Evolutionary conservation across 2,888 invertebrate species (phyloP), one percentile per base, ranked within the genome.

Genomic region (Cenopis cana): DNA sequence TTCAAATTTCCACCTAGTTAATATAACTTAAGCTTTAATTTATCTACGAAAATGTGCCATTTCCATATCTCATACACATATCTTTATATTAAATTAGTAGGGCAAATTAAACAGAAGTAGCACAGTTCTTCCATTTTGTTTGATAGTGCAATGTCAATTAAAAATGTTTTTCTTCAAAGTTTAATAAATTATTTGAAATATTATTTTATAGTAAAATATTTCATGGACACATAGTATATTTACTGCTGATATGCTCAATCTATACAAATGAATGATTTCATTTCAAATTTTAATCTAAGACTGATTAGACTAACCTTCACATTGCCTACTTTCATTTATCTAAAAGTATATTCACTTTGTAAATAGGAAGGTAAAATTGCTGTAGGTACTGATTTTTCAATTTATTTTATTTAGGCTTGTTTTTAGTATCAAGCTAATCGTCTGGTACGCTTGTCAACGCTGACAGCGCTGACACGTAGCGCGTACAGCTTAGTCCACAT

Each of bases 221-320:
- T 59, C 68, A 64, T 64, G 33, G 24, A 73, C 56, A 73, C 60
- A 68, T 60, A 68, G 46, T 68, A 55, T 59, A 69, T 73, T 73
- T 56, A 76, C 49, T 41, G 83, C 83, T 84, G 79, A 80, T 77
- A 79, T 84, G 88, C 88, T 88, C 88, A 88, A 87, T 81, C 79
- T 78, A 78, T 77, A 77, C 77, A 74, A 78, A 75, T 74, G 76
- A 72, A 67, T 73, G 77, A 71, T 74, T 76, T 73, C 74, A 80
- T 83, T 83, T 73, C 80, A 86, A 83, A 82, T 86, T 87, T 90
- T 89, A 82, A 89, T 87, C 88, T 89, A 92, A 92, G 91, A 92
- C 91, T 92, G 91, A 92, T 87, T 91, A 91, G 91, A 89, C 82
- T 90, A 82, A 89, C 86, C 84, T 82, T 71, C 55, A 70, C 60